Evolutionary conservation across 2,888 invertebrate genomes (phyloP).

Genomic region (Acholoe squamosa): DNA sequence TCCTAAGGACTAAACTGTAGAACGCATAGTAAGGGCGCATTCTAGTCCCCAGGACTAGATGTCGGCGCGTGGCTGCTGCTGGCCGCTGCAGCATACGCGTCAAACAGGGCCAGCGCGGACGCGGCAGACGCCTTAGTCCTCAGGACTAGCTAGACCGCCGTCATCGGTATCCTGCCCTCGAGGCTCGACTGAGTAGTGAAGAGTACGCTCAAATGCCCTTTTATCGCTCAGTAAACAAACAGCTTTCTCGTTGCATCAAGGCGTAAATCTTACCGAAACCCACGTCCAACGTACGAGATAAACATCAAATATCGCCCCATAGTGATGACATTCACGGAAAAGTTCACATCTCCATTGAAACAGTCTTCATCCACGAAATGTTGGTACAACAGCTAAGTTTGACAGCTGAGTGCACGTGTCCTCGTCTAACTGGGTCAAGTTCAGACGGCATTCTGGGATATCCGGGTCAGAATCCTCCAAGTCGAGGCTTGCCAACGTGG

Average conservation of each 20-base stretch:
- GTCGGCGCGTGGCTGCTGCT: no score
- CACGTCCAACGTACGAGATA: conserved; percentile 41
- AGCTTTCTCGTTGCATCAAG: neutral
- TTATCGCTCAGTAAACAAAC: conserved; percentile 25
- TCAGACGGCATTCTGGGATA: neutral
- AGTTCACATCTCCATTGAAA: neutral
- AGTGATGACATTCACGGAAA: neutral
- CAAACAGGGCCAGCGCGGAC: no score
- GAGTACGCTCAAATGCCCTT: neutral
- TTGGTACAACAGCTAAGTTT: neutral
- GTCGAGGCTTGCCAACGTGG: conserved; percentile 63
- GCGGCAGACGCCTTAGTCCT: no score
- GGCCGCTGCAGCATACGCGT: no score
- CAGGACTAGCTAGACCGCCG: no score
- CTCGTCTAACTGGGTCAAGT: conserved; percentile 51
- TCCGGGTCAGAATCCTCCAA: neutral
- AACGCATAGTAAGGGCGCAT: no score
- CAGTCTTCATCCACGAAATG: no score
- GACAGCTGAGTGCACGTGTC: conserved; percentile 24
- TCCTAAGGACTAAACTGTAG: no score
- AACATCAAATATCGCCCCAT: conserved; percentile 49
- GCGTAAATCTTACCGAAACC: neutral
- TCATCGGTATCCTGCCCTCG: no score
- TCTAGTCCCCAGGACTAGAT: no score
- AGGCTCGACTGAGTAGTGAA: neutral